Percentiles rank a stretch among this genome's conserved stretches.
phyloP scores from a whole-genome alignment of 2,797 vertebrate species.

The Lithobates sylvaticus region DNA sequence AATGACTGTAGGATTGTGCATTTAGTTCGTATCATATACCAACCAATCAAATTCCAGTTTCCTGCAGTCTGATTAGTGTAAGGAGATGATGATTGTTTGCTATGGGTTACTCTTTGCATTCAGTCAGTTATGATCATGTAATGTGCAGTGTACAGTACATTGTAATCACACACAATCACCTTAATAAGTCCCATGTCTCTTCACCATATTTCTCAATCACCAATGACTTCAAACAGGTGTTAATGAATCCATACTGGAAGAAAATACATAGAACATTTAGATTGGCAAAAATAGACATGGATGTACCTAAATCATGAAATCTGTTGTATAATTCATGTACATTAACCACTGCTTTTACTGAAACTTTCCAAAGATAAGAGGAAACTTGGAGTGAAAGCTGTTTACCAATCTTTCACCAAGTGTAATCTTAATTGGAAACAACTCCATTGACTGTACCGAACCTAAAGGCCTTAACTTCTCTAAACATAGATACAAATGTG shows the following conservation, averaged over 20 bases:
- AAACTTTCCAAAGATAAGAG: too few species aligned
- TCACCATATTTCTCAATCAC: conserved; percentile 80
- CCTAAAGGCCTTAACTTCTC: neutral
- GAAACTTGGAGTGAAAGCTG: too few species aligned
- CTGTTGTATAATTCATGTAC: neutral
- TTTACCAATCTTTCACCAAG: too few species aligned
- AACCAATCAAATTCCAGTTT: neutral
- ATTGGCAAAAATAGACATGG: neutral
- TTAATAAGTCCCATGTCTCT: conserved; percentile 79
- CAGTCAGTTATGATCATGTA: neutral
- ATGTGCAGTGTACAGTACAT: neutral
- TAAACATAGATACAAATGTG: too few species aligned
- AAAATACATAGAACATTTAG: conserved; percentile 37
- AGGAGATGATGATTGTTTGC: neutral
- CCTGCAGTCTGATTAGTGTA: neutral
- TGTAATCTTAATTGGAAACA: neutral
- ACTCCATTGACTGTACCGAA: neutral
- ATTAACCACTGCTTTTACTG: too few species aligned
- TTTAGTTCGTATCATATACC: neutral
- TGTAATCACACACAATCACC: conserved; percentile 69
- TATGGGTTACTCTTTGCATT: neutral
- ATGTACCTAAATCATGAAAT: neutral
- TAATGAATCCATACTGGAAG: conserved; percentile 82
- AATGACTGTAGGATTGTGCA: neutral
- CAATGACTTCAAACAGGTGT: conserved; percentile 78